These are phyloP conservation scores for Xiphophorus hellerii DNA, from an alignment of 2,113 vertebrate genomes.

Conservation along the genomic window DNA sequence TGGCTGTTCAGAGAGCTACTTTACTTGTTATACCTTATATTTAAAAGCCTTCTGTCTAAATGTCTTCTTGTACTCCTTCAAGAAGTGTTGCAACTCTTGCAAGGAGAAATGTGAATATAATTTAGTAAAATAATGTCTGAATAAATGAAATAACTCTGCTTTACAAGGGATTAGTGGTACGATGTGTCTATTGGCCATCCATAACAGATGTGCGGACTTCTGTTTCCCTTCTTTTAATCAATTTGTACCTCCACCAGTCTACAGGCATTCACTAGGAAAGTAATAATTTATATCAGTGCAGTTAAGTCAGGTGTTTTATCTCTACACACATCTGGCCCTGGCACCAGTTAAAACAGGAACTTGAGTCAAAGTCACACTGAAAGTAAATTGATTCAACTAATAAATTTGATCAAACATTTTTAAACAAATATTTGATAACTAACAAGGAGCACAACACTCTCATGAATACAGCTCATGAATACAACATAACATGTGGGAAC, in stretches of 20 bases:
- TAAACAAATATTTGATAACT: background rate
- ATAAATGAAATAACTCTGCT: constrained; percentile 16
- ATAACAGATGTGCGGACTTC: background rate
- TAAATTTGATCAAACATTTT: background rate
- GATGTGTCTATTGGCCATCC: background rate
- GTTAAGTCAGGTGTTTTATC: background rate
- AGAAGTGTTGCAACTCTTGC: constrained; percentile 7
- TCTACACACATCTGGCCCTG: background rate
- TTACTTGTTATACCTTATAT: constrained; percentile 32
- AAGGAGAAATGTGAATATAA: constrained; percentile 5
- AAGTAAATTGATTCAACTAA: background rate
- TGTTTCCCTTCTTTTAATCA: background rate
- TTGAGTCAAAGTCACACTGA: background rate
- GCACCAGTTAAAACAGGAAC: background rate
- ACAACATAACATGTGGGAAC: no score
- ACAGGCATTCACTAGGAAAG: background rate
- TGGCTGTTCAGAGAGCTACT: constrained; percentile 16
- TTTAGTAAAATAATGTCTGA: constrained; percentile 43
- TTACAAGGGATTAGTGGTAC: background rate
- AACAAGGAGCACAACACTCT: no score
- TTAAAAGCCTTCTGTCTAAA: constrained; percentile 31
- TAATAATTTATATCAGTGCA: background rate
- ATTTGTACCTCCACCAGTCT: background rate
- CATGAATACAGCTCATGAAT: no score
- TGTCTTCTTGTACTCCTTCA: constrained; percentile 4